A percentile compares a stretch with the other conserved stretches of the same genome.
Conservation (phyloP, 1,140 invertebrate species). For the Bombus terrestris region DNA sequence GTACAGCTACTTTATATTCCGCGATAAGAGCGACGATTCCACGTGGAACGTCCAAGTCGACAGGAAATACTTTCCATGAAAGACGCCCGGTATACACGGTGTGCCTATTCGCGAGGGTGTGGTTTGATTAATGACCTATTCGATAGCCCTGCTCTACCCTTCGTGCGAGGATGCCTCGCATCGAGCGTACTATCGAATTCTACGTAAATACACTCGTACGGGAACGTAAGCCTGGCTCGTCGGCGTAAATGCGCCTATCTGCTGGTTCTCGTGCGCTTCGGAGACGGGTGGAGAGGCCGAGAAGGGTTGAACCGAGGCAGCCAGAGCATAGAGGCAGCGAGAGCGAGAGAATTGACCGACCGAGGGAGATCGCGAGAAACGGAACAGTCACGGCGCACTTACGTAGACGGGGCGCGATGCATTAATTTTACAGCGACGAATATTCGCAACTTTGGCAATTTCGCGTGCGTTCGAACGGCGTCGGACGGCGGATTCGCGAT, state of each 20-base stretch:
- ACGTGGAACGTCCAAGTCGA: no score
- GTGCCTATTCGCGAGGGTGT: slow-evolving; percentile 79
- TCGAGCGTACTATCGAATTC: slow-evolving; percentile 77
- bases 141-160: slow-evolving; percentile 73
- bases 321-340: not conserved
- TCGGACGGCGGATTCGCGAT: slow-evolving; percentile 55
- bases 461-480: slow-evolving; percentile 56
- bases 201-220: slow-evolving; percentile 77
- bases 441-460: slow-evolving; percentile 67
- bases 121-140: slow-evolving; percentile 83
- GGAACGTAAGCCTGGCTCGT: slow-evolving; percentile 31
- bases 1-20: no score
- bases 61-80: slow-evolving; percentile 63
- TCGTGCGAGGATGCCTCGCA: slow-evolving; percentile 71
- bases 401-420: not conserved
- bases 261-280: slow-evolving; percentile 54
- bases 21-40: no score
- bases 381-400: slow-evolving; percentile 35
- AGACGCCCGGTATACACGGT: slow-evolving; percentile 78
- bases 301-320: not conserved
- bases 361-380: slow-evolving; percentile 1
- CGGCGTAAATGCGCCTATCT: slow-evolving; percentile 53
- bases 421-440: slow-evolving; percentile 46
- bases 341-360: not conserved
- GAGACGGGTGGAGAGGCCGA: not conserved